These are phyloP conservation scores for Syngnathus acus DNA, from an alignment of 2,797 vertebrate genomes.

Conservation along the genomic window DNA sequence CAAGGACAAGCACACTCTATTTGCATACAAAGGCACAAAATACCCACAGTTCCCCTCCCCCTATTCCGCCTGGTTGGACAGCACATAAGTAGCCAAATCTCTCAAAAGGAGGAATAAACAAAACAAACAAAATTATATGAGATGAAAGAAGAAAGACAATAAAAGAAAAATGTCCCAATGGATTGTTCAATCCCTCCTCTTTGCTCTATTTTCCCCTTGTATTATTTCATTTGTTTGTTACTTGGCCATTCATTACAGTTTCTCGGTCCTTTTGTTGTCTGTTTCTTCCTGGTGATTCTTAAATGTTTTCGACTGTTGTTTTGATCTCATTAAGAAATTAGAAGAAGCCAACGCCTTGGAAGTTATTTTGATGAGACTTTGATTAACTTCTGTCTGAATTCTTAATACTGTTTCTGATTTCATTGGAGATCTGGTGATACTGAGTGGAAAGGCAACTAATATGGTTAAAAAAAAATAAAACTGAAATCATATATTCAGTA, in stretches of 20 bases:
- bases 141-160: constrained; percentile 63
- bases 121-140: constrained; percentile 62
- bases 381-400: constrained; percentile 59
- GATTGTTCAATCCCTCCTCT: constrained; percentile 56
- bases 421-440: constrained; percentile 41
- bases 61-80: constrained; percentile 54
- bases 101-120: constrained; percentile 62
- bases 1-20: constrained; percentile 35
- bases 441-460: constrained; percentile 25
- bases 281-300: constrained; percentile 60
- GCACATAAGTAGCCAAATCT: constrained; percentile 52
- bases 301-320: constrained; percentile 69
- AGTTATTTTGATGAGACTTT: constrained; percentile 73
- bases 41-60: constrained; percentile 25
- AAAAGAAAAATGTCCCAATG: constrained; percentile 58
- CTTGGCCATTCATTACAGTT: constrained; percentile 64
- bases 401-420: constrained; percentile 60
- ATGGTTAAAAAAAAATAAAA: neutral
- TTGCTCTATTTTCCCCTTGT: constrained; percentile 43
- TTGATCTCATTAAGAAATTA: constrained; percentile 73
- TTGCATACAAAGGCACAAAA: constrained; percentile 29
- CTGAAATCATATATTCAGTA: too few relatives aligned
- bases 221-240: constrained; percentile 70
- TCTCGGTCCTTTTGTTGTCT: constrained; percentile 57
- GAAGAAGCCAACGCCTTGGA: constrained; percentile 67